Base-by-base conservation (phyloP, 2,888 invertebrate species). In the Pseudeuparius sepicola region DNA sequence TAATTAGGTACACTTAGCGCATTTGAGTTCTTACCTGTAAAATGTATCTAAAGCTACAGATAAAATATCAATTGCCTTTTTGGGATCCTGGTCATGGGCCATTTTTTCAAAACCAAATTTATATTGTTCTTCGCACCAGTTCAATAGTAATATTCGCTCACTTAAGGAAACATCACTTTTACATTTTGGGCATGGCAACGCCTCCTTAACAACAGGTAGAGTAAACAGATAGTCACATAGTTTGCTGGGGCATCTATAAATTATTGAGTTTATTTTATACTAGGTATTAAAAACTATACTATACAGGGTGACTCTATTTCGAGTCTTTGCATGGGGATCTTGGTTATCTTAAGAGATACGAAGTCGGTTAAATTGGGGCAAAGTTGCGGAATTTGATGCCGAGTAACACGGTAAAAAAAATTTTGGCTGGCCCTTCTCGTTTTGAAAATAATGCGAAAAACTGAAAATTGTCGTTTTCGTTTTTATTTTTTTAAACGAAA, bases 11-110 rank as follows among this genome's bases (percentile, higher is more conserved):
- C n/a, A n/a, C n/a, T n/a, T n/a, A n/a, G n/a, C n/a, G n/a, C n/a
- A n/a, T n/a, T n/a, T n/a, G n/a, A n/a, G n/a, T n/a, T n/a, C n/a
- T 49, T 47, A 65, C 65, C 47, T 66, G 49, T 76, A 69, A 60
- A 74, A 81, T 30, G 59, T 51, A 46, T 75, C 73, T 4, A 81
- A 63, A 0, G 73, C 77, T 11, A 63, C 59, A 34, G 67, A 65
- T 14, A 82, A 63, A 1, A 64, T 52, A 2, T 58, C 51, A 9
- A 70, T 68, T 0, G 81, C 81, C 37, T 71, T 67, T 9, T 57
- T 53, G 0, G 65, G 54, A 7, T 67, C 59, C 43, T 75, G 69
- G 1, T 63, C 58, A 11, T 78, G n/a, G n/a, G n/a, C 70, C 65
- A 76, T 68, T 0, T 60, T 50, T 3, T 56, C 52, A 27, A 59